A percentile compares a stretch with the other conserved stretches of the same genome.
phyloP scores from a whole-genome alignment of 92 coral and sea anemone species.

The Phenganax marumi region DNA sequence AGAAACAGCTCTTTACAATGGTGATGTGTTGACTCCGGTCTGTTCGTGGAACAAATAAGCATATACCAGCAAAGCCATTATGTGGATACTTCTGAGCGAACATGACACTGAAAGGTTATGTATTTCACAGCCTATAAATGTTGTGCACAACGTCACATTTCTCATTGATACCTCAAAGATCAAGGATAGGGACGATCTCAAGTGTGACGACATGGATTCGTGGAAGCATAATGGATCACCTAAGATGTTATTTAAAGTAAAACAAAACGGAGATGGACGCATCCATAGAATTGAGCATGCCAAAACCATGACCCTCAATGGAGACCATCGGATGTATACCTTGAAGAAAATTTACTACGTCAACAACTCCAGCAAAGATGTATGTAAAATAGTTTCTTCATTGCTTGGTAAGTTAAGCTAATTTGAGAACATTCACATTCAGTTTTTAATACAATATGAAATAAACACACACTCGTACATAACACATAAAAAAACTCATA shows the following conservation, averaged over 20 bases:
- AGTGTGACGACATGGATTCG: conserved; percentile 16
- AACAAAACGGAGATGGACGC: background rate
- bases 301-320: background rate
- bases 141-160: conserved; percentile 9
- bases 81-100: conserved; percentile 1
- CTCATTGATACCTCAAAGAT: conserved; percentile 9
- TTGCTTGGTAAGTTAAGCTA: no score
- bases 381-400: background rate
- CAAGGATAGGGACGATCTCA: background rate
- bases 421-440: no score
- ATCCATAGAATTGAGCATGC: background rate
- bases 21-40: conserved; percentile 9
- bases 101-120: background rate
- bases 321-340: background rate
- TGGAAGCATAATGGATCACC: conserved; percentile 11
- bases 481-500: no score
- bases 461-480: no score
- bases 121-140: background rate
- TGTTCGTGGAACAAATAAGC: background rate
- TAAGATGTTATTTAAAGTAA: no score
- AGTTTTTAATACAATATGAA: no score
- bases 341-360: background rate
- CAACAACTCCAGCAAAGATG: conserved; percentile 2
- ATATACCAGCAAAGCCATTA: background rate
- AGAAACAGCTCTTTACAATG: background rate